These are phyloP conservation scores for Apogon hyalosoma DNA, from an alignment of 2,797 vertebrate genomes.

Conservation along the genomic window DNA sequence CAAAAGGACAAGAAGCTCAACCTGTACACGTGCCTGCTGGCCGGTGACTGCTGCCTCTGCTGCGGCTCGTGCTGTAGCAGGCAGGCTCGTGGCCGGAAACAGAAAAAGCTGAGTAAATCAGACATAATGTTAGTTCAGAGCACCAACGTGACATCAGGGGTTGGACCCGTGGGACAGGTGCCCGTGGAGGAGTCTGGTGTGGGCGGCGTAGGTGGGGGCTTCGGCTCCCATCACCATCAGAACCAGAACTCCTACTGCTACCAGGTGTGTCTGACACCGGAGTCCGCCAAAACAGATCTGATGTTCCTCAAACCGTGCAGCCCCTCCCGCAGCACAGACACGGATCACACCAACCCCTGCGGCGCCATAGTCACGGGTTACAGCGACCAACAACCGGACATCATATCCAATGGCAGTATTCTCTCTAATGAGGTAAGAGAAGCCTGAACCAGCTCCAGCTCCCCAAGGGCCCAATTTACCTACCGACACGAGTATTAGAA, in stretches of 20 bases:
- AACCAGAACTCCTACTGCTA: slow-evolving; percentile 98
- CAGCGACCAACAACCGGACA: slow-evolving; percentile 96
- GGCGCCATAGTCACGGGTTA: slow-evolving; percentile 95
- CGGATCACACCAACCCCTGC: slow-evolving; percentile 94
- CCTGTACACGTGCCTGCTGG: slow-evolving; percentile 93
- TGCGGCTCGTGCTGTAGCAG: slow-evolving; percentile 91
- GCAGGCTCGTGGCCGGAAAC: slow-evolving; percentile 89
- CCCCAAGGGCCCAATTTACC: neutral
- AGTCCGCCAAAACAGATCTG: slow-evolving; percentile 97
- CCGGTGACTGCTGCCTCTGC: slow-evolving; percentile 92
- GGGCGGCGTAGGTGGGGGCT: slow-evolving; percentile 82
- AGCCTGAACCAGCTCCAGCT: neutral
- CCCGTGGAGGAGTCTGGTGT: slow-evolving; percentile 91
- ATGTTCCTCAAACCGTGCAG: slow-evolving; percentile 99
- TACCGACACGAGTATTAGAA: neutral
- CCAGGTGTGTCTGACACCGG: slow-evolving; percentile 98
- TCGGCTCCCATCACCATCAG: slow-evolving; percentile 92
- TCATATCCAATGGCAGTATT: slow-evolving; percentile 98
- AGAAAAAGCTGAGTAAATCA: slow-evolving; percentile 98
- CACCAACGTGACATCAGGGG: slow-evolving; percentile 86
- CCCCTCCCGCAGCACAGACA: slow-evolving; percentile 91
- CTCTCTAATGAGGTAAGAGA: slow-evolving; percentile 94
- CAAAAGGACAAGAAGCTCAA: slow-evolving; percentile 98
- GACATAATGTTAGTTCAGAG: slow-evolving; percentile 99
- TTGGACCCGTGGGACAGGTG: slow-evolving; percentile 85